Conservation (phyloP, 2,113 vertebrate genomes). For the Phoenicopterus ruber region DNA sequence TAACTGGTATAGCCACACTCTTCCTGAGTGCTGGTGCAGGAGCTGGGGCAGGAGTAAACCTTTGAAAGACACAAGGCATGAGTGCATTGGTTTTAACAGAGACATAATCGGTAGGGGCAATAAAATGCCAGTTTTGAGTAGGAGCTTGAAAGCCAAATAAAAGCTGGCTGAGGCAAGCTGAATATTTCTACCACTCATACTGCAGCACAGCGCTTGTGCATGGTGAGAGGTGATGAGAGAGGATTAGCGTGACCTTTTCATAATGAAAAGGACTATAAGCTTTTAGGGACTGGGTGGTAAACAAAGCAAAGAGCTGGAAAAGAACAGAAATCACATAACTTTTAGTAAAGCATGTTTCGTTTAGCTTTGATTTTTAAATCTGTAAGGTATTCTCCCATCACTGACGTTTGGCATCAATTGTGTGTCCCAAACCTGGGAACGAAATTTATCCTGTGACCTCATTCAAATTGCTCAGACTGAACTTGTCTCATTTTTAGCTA, state of each 20-base stretch:
- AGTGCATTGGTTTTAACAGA: not conserved
- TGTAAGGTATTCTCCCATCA: not conserved
- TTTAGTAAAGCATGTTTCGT: not conserved
- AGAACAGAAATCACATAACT: not conserved
- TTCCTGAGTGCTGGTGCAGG: not conserved
- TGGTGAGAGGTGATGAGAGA: not conserved
- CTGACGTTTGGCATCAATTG: not conserved
- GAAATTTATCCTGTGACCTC: not conserved
- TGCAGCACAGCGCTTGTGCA: slow-evolving; percentile 4
- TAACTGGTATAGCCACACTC: not conserved
- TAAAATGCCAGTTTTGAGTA: slow-evolving; percentile 54
- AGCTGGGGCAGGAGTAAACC: not conserved
- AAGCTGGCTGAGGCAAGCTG: slow-evolving; percentile 51
- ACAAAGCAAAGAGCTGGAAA: slow-evolving; percentile 43
- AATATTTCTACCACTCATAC: slow-evolving; percentile 39
- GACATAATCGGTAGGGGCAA: slow-evolving; percentile 34
- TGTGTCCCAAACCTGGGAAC: not conserved
- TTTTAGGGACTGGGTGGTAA: slow-evolving; percentile 54
- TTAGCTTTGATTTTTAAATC: slow-evolving; percentile 40
- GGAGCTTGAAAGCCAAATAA: slow-evolving; percentile 42
- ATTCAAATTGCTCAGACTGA: not conserved
- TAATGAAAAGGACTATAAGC: slow-evolving; percentile 43
- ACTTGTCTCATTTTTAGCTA: not conserved
- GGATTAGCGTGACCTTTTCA: slow-evolving; percentile 53
- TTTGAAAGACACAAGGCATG: not conserved